A percentile compares a stretch with the other conserved stretches of the same genome.
Conservation (phyloP, 2,888 invertebrate genomes). For the Drosophila incognita region DNA sequence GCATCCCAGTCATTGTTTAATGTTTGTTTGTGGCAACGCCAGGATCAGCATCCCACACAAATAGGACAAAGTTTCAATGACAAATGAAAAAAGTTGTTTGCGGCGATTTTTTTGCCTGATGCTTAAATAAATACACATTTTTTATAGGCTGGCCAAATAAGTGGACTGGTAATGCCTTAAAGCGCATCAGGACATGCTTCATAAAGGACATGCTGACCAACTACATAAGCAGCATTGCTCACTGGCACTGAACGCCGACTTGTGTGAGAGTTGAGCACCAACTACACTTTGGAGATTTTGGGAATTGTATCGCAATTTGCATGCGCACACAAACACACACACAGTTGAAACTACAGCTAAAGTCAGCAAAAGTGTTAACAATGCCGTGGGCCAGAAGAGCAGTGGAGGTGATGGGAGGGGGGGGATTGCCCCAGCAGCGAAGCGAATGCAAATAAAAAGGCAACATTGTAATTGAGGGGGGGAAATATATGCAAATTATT, state of each 20-base stretch:
- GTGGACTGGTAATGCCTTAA: conserved; percentile 42
- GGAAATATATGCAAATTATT: conserved; percentile 84
- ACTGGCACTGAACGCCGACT: conserved; percentile 8
- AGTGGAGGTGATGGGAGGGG: not conserved
- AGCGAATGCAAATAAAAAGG: conserved; percentile 76
- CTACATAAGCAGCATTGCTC: conserved; percentile 59
- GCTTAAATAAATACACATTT: conserved; percentile 75
- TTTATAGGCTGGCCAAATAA: conserved; percentile 63
- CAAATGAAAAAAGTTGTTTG: conserved; percentile 75
- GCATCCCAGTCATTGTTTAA: conserved; percentile 65
- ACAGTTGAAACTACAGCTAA: conserved; percentile 6
- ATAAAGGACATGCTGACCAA: conserved; percentile 56
- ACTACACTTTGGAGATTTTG: conserved; percentile 77
- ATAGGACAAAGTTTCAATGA: conserved; percentile 80
- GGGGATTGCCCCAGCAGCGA: conserved; percentile 27
- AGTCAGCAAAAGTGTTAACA: conserved; percentile 68
- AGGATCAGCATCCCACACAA: conserved; percentile 21
- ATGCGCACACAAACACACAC: conserved; percentile 56
- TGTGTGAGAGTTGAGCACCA: not conserved
- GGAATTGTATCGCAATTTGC: conserved; percentile 80
- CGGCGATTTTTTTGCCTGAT: conserved; percentile 39
- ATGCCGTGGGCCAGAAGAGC: conserved; percentile 21
- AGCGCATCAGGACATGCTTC: conserved; percentile 25
- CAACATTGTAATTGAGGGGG: conserved; percentile 79
- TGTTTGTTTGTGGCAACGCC: conserved; percentile 74